A percentile compares a stretch with the other conserved stretches of the same genome.
Conservation (phyloP, 1,140 invertebrate genomes). For the Galendromus occidentalis region DNA sequence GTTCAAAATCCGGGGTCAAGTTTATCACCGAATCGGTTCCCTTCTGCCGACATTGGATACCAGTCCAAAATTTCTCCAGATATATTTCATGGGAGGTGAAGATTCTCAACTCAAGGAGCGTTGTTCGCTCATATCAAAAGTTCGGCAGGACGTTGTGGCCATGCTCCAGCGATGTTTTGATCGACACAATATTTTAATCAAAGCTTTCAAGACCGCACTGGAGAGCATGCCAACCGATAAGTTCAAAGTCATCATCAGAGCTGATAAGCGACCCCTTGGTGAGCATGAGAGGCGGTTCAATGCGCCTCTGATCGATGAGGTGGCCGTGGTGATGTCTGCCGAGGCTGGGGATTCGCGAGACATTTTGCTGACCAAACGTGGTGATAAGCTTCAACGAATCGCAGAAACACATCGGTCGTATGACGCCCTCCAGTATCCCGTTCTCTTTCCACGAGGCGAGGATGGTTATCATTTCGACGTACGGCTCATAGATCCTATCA, state of each 20-base stretch:
- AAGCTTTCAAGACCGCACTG: not conserved
- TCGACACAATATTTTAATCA: not conserved
- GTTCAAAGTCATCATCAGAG: constrained; percentile 19
- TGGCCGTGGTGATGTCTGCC: constrained; percentile 15
- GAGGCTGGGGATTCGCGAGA: constrained; percentile 12
- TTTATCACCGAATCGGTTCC: too few species aligned
- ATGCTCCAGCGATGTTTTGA: too few species aligned
- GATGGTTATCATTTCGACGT: constrained; percentile 16
- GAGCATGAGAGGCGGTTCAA: constrained; percentile 28
- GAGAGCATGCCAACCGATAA: not conserved
- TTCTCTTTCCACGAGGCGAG: constrained; percentile 15
- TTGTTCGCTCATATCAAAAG: too few species aligned
- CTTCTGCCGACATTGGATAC: too few species aligned
- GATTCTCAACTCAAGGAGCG: too few species aligned
- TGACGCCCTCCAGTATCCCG: constrained; percentile 18
- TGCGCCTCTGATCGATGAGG: constrained; percentile 16
- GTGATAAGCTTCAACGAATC: constrained; percentile 15
- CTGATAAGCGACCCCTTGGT: constrained; percentile 25
- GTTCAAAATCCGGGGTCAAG: too few species aligned
- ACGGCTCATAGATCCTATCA: constrained; percentile 9
- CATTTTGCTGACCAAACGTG: constrained; percentile 20
- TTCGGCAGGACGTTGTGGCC: too few species aligned
- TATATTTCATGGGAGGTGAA: too few species aligned
- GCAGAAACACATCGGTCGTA: constrained; percentile 17
- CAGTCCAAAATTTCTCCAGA: too few species aligned